Conservation (phyloP, 1,140 invertebrate genomes). For the Anagrus nilaparvatae region DNA sequence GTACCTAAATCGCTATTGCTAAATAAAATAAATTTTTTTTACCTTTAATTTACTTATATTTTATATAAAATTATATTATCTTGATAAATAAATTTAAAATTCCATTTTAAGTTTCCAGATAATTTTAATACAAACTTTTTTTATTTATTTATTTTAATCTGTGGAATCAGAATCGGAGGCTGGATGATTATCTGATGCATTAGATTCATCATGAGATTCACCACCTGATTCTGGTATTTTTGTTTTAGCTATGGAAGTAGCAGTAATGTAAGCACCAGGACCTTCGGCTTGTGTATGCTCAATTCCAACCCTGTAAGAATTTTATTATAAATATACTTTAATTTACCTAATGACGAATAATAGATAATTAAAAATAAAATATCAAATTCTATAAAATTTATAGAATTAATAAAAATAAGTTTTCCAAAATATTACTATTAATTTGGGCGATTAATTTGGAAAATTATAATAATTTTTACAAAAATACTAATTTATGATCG, state of each 20-base stretch:
- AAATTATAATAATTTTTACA: background rate
- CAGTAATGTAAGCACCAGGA: slow-evolving; percentile 63
- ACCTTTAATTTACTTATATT: too few species aligned
- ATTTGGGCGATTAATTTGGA: background rate
- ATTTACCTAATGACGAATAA: too few species aligned
- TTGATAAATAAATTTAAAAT: too few species aligned
- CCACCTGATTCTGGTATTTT: slow-evolving; percentile 30
- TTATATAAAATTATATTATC: too few species aligned
- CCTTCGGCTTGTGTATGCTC: slow-evolving; percentile 69
- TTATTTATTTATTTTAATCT: slow-evolving; percentile 27
- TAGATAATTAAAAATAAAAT: too few species aligned
- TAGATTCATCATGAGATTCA: slow-evolving; percentile 23
- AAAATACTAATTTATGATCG: background rate
- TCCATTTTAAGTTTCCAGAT: too few species aligned
- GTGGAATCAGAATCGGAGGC: slow-evolving; percentile 36
- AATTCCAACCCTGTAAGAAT: slow-evolving; percentile 70
- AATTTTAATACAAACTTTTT: too few species aligned
- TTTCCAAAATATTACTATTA: background rate
- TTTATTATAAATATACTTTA: too few species aligned
- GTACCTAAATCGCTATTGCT: too few species aligned
- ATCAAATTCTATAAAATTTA: background rate
- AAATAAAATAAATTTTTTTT: too few species aligned
- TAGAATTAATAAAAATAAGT: background rate
- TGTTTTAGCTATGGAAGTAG: slow-evolving; percentile 45
- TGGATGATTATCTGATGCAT: slow-evolving; percentile 21